Conservation (phyloP, 2,113 vertebrate species). For the Thalassarche chlororhynchos region DNA sequence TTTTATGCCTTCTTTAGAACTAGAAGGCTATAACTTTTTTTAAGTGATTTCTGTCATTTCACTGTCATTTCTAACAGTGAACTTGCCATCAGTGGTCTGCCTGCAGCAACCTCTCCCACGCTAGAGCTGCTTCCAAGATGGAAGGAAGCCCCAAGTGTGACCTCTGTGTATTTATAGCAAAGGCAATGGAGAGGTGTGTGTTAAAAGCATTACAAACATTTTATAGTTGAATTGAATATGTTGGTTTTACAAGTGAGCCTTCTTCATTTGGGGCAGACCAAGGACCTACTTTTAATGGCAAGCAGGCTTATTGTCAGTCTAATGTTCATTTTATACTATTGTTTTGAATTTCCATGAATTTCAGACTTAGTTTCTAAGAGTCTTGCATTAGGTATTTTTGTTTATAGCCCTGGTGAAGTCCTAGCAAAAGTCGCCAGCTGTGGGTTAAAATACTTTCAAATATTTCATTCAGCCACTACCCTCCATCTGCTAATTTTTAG, state of each 20-base stretch:
- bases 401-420: background rate
- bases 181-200: background rate
- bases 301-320: background rate
- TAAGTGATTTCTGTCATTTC: background rate
- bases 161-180: background rate
- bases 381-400: background rate
- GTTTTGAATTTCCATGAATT: background rate
- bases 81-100: background rate
- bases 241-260: background rate
- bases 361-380: background rate
- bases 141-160: background rate
- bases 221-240: background rate
- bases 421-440: background rate
- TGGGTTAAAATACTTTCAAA: background rate
- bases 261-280: background rate
- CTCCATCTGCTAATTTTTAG: background rate
- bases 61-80: slow-evolving; percentile 1
- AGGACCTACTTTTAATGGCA: background rate
- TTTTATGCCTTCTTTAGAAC: slow-evolving; percentile 1
- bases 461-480: background rate
- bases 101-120: background rate
- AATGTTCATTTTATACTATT: background rate
- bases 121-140: background rate
- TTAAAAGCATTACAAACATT: background rate
- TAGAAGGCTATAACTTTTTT: background rate